Percentiles rank a stretch among this genome's conserved stretches.
phyloP scores from a whole-genome alignment of 2,113 vertebrate species.

The Malurus cyaneus region DNA sequence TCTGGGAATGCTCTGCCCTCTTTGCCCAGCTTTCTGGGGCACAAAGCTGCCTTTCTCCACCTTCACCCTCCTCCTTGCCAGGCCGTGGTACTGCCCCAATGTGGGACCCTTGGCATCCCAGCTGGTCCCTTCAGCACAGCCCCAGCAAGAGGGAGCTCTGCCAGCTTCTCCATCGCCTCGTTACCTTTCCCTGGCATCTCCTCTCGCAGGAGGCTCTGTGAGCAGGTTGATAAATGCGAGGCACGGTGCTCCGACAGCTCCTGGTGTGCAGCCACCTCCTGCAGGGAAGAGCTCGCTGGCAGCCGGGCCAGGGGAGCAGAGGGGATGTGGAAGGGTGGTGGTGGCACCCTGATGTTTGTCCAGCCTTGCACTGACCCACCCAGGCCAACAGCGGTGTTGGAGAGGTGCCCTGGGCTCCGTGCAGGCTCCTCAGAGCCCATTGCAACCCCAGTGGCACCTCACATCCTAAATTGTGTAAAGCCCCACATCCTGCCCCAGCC shows the following conservation, averaged over 20 bases:
- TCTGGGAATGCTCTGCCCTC: not conserved
- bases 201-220: not conserved
- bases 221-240: not conserved
- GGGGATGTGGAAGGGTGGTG: rapidly evolving
- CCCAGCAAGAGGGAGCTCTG: not conserved
- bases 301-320: rapidly evolving
- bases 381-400: not conserved
- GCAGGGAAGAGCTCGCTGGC: not conserved
- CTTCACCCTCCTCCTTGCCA: not conserved
- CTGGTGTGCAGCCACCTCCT: not conserved
- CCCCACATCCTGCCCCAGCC: not conserved
- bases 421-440: not conserved
- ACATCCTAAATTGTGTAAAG: not conserved
- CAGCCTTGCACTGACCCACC: not conserved
- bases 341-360: too few species aligned
- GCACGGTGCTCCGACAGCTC: rapidly evolving
- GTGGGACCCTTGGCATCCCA: rapidly evolving
- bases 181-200: not conserved
- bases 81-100: rapidly evolving
- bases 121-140: rapidly evolving
- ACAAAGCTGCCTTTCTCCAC: not conserved
- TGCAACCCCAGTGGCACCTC: not conserved
- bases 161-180: not conserved
- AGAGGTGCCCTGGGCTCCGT: not conserved
- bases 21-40: not conserved